phyloP scores from a whole-genome alignment of 2,888 invertebrate genomes.

The Balanococcus diminutus region DNA sequence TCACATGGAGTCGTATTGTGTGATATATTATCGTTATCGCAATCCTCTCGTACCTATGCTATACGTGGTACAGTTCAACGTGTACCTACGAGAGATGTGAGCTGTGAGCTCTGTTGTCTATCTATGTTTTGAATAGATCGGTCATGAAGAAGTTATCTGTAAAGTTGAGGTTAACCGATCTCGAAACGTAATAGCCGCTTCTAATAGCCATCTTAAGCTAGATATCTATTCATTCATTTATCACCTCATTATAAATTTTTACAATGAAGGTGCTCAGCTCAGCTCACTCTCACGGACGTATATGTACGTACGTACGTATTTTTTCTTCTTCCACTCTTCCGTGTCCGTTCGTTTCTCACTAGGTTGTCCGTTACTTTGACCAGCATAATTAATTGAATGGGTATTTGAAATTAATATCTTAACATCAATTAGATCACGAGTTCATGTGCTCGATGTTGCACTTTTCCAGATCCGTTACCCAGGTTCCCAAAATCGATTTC shows the following conservation, averaged over 20 bases:
- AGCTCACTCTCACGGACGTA: constrained; percentile 26
- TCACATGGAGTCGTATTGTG: constrained; percentile 36
- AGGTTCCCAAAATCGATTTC: no score
- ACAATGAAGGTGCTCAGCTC: not conserved
- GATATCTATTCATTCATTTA: constrained; percentile 40
- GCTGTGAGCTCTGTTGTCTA: constrained; percentile 14
- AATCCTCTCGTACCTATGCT: not conserved
- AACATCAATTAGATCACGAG: constrained; percentile 34
- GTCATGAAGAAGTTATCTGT: constrained; percentile 30
- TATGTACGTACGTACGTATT: not conserved
- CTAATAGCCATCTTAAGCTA: constrained; percentile 30
- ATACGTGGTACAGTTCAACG: no score
- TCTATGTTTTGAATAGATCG: constrained; percentile 40
- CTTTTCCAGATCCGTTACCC: no score
- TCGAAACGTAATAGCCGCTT: constrained; percentile 38
- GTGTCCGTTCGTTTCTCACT: not conserved
- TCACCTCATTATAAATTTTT: constrained; percentile 33
- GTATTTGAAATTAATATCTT: constrained; percentile 34
- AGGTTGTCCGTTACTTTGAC: constrained; percentile 22
- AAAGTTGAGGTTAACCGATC: constrained; percentile 38
- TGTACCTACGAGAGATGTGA: not conserved
- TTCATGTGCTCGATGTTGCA: not conserved
- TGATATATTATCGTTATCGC: constrained; percentile 32
- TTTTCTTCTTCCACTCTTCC: no score
- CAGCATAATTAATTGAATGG: constrained; percentile 11